These are phyloP conservation scores for Ashinkailepas kermadecensis DNA, from an alignment of 2,888 invertebrate species.

Conservation along the genomic window DNA sequence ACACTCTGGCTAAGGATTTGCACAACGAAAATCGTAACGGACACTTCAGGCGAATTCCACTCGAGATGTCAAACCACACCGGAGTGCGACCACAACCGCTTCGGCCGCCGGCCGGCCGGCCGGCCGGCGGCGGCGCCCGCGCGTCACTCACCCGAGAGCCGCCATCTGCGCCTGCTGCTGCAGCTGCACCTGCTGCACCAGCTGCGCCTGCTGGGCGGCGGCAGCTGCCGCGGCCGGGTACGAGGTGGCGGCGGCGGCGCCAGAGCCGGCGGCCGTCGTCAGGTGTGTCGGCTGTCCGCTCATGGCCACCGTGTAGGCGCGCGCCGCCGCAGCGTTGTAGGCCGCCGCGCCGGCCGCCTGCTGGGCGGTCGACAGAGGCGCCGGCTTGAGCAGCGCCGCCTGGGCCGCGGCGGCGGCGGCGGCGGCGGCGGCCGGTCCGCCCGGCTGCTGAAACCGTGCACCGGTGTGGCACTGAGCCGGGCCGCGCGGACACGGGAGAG, in stretches of 20 bases:
- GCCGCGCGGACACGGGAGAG: too few relatives aligned
- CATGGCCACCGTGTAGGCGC: constrained; percentile 15
- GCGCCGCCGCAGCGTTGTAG: not conserved
- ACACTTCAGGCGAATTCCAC: too few relatives aligned
- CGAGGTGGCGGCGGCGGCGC: constrained; percentile 35
- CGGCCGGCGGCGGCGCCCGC: too few relatives aligned
- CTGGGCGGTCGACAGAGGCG: not conserved
- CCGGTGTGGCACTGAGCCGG: not conserved
- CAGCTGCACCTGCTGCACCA: constrained; percentile 44
- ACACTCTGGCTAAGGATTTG: too few relatives aligned
- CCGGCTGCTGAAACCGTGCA: not conserved
- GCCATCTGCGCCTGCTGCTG: constrained; percentile 44
- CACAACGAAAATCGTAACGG: too few relatives aligned
- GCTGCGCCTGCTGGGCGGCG: constrained; percentile 25
- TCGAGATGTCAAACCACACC: too few relatives aligned
- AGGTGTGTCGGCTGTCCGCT: constrained; percentile 3
- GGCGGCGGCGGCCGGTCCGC: not conserved
- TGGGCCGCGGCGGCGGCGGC: not conserved
- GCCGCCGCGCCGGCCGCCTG: constrained; percentile 2
- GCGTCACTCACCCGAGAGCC: constrained; percentile 41
- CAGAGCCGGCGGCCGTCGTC: constrained; percentile 32
- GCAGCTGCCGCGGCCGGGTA: constrained; percentile 34
- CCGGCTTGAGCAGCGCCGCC: not conserved
- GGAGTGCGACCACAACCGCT: too few relatives aligned
- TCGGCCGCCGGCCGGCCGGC: not conserved